phyloP scores from a whole-genome alignment of 2,888 invertebrate genomes.

The Heteromurus nitidus region DNA sequence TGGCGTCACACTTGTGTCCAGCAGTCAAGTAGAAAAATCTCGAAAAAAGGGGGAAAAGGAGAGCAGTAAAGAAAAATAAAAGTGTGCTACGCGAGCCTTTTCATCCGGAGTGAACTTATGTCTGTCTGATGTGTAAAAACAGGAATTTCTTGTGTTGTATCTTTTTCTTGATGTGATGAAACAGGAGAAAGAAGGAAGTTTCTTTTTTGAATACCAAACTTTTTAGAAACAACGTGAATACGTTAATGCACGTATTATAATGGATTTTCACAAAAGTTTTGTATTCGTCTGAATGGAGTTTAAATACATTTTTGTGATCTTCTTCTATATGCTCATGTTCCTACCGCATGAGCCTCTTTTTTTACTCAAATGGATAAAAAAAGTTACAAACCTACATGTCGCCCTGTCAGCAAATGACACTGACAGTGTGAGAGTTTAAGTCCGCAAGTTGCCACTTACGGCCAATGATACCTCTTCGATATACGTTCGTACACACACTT shows the following conservation, averaged over 20 bases:
- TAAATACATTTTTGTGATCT: neutral
- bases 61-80: neutral
- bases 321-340: neutral
- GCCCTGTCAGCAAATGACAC: constrained; percentile 17
- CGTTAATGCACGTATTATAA: constrained; percentile 11
- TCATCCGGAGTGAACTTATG: neutral
- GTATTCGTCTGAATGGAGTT: neutral
- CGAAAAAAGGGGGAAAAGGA: neutral
- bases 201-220: neutral
- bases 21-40: constrained; percentile 21
- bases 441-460: constrained; percentile 12
- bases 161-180: neutral
- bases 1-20: constrained; percentile 28
- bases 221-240: neutral
- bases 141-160: neutral
- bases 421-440: constrained; percentile 10
- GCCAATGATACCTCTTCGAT: constrained; percentile 6
- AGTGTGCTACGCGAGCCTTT: constrained; percentile 7
- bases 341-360: neutral
- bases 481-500: neutral
- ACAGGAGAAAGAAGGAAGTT: neutral
- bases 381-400: constrained; percentile 10
- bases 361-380: neutral
- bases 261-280: too few relatives aligned
- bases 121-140: constrained; percentile 9